A percentile compares a stretch with the other conserved stretches of the same genome.
phyloP scores from a whole-genome alignment of 2,888 invertebrate species.

The Drosophila lacicola region DNA sequence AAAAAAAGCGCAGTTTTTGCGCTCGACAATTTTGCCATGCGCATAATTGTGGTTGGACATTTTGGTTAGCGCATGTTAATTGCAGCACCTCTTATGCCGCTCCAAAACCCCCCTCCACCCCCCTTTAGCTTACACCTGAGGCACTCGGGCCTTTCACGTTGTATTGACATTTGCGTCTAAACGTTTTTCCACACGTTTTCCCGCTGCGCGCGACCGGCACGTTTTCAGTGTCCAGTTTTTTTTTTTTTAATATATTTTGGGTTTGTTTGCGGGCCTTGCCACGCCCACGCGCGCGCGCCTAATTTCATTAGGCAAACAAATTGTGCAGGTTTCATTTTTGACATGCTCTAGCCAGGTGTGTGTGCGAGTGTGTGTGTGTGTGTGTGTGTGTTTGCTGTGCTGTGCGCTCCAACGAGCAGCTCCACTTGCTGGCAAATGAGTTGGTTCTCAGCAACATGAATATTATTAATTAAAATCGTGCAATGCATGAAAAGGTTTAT shows the following conservation, averaged over 20 bases:
- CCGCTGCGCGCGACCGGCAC: constrained; percentile 9
- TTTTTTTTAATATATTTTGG: neutral
- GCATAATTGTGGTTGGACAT: constrained; percentile 59
- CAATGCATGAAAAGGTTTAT: constrained; percentile 72
- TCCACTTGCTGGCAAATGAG: constrained; percentile 23
- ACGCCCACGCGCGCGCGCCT: constrained; percentile 30
- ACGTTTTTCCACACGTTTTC: constrained; percentile 32
- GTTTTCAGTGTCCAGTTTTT: constrained; percentile 9
- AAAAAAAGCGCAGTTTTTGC: constrained; percentile 53
- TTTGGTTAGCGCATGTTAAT: constrained; percentile 57
- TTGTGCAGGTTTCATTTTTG: constrained; percentile 27
- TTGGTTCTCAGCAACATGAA: constrained; percentile 47
- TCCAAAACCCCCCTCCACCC: neutral
- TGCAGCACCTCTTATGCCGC: constrained; percentile 29
- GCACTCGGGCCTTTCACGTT: neutral
- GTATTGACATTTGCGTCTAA: constrained; percentile 53
- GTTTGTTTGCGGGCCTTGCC: neutral
- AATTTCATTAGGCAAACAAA: constrained; percentile 70
- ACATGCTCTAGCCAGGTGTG: neutral
- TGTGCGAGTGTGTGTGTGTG: constrained; percentile 1
- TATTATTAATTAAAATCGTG: constrained; percentile 82
- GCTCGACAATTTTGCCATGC: constrained; percentile 56
- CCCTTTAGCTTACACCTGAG: neutral
- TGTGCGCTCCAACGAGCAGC: constrained; percentile 16
- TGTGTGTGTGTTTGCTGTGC: constrained; percentile 17